Conservation (phyloP, 2,797 vertebrate genomes). For the Pelobates cultripes region DNA sequence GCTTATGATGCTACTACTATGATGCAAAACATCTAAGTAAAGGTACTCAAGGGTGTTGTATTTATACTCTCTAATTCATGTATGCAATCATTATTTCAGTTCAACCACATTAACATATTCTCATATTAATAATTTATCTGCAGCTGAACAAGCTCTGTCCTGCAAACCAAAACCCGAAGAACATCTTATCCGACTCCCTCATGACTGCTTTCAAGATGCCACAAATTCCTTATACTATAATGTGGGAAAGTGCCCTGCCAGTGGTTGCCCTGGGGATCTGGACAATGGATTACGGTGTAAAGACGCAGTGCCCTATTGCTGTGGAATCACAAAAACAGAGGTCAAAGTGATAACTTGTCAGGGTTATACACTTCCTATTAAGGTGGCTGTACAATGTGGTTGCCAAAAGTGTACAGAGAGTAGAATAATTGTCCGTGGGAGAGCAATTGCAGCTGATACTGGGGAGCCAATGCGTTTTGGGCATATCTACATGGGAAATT, state of each 20-base stretch:
- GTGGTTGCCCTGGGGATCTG: slow-evolving; percentile 80
- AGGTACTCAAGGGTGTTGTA: too few relatives aligned
- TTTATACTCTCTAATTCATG: too few relatives aligned
- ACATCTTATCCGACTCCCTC: slow-evolving; percentile 87
- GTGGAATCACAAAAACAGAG: slow-evolving; percentile 86
- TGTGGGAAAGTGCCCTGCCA: slow-evolving; percentile 85
- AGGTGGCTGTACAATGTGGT: slow-evolving; percentile 83
- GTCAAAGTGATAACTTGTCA: slow-evolving; percentile 82
- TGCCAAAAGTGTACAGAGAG: slow-evolving; percentile 90
- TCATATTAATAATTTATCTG: neutral
- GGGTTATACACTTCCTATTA: slow-evolving; percentile 87
- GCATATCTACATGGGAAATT: slow-evolving; percentile 88
- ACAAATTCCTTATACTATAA: slow-evolving; percentile 90
- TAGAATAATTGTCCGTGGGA: slow-evolving; percentile 84
- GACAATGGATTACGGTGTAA: slow-evolving; percentile 89
- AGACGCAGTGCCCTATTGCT: slow-evolving; percentile 87
- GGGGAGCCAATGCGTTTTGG: slow-evolving; percentile 95
- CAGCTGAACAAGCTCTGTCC: slow-evolving; percentile 57
- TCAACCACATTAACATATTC: neutral
- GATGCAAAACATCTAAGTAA: too few relatives aligned
- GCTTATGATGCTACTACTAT: too few relatives aligned
- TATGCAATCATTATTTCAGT: neutral
- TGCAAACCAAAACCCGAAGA: slow-evolving; percentile 85
- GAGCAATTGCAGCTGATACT: slow-evolving; percentile 87
- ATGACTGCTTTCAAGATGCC: slow-evolving; percentile 91